Base-by-base conservation (phyloP, 2,113 vertebrate genomes). In the Prionailurus viverrinus region DNA sequence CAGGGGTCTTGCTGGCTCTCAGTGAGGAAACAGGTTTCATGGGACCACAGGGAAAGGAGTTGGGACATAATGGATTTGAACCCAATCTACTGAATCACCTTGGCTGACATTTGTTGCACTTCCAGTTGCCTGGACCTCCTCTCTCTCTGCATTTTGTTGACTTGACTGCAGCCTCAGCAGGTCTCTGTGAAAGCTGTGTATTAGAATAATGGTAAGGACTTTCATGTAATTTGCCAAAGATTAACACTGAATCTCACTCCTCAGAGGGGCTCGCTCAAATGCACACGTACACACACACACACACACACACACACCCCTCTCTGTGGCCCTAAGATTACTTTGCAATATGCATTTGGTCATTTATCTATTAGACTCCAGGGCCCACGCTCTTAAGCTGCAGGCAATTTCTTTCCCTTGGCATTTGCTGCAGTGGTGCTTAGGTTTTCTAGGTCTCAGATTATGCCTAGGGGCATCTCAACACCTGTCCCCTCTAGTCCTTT, bases 401-500 rank as follows among this genome's bases (percentile, higher is more conserved):
- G 41, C 23, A 87, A 41, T 84, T 88, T 7, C 23, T 73, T 97
- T 91, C 29, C 61, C 36, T 91, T 95, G 87, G 55, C 33, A 73
- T 91, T 94, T 80, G 12, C 63, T 94, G 27, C 58, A 58, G 21
- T 61, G 33, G 10, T 80, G 33, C 10, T 80, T 11, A 65, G 25
- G 25, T 66, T 96, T 90, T 95, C 45, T 78, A 92, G 82, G 39
- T 11, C 53, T 95, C 45, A 51, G 36, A 82, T 86, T 93, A 66
- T 93, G 45, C 41, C 76, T 23, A 19, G 7, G 15, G n/a, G 1
- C 31, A 55, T 85, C 55, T 80, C 45, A 39, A 16, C 51, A 85
- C 61, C 29, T 86, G n/a, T 12, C 16, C 16, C 23, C 33, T 78
- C 51, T 55, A 82, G 25, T 78, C 29, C 66, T 69, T 90, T 63